Evolutionary conservation across 2,113 vertebrate genomes (phyloP), one percentile per base, ranked within the genome.

Genomic region (Astur gentilis): DNA sequence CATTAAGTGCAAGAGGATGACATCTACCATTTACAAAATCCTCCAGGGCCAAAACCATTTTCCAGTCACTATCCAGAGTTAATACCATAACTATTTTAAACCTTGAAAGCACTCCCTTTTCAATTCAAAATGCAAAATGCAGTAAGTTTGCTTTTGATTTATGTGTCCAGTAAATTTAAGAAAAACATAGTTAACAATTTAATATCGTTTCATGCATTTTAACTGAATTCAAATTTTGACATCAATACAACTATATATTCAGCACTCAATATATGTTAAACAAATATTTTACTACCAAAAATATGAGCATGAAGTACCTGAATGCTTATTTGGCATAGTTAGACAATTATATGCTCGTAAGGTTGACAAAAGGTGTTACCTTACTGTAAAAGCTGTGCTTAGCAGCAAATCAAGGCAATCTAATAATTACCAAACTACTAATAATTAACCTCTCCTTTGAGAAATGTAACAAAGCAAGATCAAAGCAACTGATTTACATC

Each of bases 381-480:
- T 87, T 88, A 73, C n/a, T 38, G 22, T 70, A 95, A 92, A 96
- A 96, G 71, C 76, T 88, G 79, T 73, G 90, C 62, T 93, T 94
- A 77, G 83, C 73, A 83, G 82, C 82, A 78, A 96, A 93, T 92
- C 85, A 92, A 89, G 93, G 72, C 88, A 94, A 94, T 93, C 76
- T 96, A 90, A 58, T 77, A 93, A 96, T 95, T 97, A 92, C 85
- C 60, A 71, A 94, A 94, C 85, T 95, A 70, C 75, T 89, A 93
- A 93, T 86, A 95, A 96, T 95, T 93, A 97, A 96, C 95, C 71
- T 92, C 82, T 86, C 90, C 93, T 95, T 95, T 92, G 96, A 96
- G 96, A 96, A 85, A 93, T 80, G 87, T 80, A 96, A 95, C 90
- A 81, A 93, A 90, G 82, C 80, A 65, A 90, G 95, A 96, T 95